These are phyloP conservation scores for Ia io DNA, from an alignment of 2,113 vertebrate genomes.

Conservation along the genomic window DNA sequence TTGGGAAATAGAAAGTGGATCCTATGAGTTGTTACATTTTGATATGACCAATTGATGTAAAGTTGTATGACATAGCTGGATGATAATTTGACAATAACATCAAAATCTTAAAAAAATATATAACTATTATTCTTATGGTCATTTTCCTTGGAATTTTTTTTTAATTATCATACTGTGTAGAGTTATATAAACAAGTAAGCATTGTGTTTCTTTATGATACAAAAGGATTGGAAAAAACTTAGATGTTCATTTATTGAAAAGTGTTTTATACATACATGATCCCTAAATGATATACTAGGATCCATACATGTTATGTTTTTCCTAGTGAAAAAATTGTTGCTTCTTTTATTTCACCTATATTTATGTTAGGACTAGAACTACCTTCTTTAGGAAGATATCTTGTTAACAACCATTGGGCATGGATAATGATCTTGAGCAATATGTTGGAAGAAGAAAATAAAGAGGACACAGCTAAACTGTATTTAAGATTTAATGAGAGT, in stretches of 20 bases:
- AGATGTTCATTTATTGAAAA: not conserved
- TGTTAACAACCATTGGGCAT: not conserved
- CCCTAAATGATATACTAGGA: not conserved
- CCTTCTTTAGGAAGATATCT: not conserved
- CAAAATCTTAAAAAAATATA: not conserved
- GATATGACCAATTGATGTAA: not conserved
- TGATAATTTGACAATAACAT: not conserved
- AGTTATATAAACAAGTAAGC: not conserved
- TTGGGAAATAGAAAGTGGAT: not conserved
- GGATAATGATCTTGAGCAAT: not conserved
- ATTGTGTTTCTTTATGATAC: not conserved
- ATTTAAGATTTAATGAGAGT: not conserved
- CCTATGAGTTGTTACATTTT: not conserved
- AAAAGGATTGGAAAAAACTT: not conserved
- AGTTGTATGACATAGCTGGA: not conserved
- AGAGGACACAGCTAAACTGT: not conserved
- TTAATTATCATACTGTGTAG: not conserved
- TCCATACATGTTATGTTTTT: not conserved
- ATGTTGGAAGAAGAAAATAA: not conserved
- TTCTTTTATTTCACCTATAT: not conserved
- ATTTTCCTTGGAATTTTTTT: not conserved
- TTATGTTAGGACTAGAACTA: not conserved
- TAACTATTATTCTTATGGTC: not conserved
- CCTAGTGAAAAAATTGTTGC: not conserved
- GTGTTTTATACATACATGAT: not conserved